Percentiles rank a stretch among this genome's conserved stretches.
These are phyloP conservation scores for Gasterosteus nipponicus DNA, from an alignment of 2,113 vertebrate species.

Conservation along the genomic window DNA sequence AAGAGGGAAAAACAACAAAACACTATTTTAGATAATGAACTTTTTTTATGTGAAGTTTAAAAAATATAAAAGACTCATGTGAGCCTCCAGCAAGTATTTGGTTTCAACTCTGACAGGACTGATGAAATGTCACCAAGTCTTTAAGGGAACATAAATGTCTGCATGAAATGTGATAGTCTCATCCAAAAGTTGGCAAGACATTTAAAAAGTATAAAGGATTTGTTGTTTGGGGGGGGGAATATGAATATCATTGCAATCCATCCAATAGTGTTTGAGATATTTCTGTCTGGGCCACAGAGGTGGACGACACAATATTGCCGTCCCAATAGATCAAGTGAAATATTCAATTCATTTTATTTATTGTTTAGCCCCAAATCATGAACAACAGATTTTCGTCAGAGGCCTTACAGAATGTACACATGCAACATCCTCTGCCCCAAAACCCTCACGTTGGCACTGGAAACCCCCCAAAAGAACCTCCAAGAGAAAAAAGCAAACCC, in stretches of 20 bases:
- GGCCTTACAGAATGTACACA: too few species aligned
- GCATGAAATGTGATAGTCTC: neutral
- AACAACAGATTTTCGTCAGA: too few species aligned
- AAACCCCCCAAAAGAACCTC: too few species aligned
- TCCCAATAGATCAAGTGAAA: neutral
- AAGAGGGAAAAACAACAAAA: conserved; percentile 36
- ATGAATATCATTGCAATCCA: neutral
- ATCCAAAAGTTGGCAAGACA: neutral
- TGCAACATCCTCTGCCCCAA: too few species aligned
- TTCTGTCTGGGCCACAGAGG: neutral
- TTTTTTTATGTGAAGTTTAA: neutral
- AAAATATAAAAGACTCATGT: neutral
- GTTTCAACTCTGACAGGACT: neutral
- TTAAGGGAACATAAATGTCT: neutral
- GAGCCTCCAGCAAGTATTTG: neutral
- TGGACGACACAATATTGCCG: too few species aligned
- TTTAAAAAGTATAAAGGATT: neutral
- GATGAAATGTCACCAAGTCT: neutral
- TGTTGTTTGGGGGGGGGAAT: neutral
- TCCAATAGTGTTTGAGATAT: neutral
- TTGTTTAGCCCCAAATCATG: too few species aligned
- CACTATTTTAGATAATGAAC: neutral
- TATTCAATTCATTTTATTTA: too few species aligned
- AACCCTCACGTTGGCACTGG: too few species aligned
- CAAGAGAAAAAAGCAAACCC: too few species aligned